These are phyloP conservation scores for Anastrepha ludens DNA, from an alignment of 1,140 invertebrate genomes.

Conservation along the genomic window DNA sequence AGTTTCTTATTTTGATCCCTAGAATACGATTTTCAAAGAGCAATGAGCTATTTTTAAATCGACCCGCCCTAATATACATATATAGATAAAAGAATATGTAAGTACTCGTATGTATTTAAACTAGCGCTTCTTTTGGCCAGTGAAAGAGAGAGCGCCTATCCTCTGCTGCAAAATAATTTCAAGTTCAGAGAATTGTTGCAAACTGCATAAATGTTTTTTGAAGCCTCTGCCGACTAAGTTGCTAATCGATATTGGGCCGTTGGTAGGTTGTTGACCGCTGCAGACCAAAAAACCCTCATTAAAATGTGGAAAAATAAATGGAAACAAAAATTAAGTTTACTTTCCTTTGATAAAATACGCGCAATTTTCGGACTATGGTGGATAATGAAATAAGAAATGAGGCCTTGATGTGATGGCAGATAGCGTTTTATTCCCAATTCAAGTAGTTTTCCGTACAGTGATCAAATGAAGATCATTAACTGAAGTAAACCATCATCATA, in stretches of 20 bases:
- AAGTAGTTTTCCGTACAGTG: too few relatives aligned
- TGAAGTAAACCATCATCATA: too few relatives aligned
- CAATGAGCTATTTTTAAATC: too few relatives aligned
- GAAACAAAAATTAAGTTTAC: not conserved
- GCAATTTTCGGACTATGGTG: not conserved
- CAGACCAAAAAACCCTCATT: too few relatives aligned
- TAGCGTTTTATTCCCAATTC: too few relatives aligned
- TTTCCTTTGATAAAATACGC: not conserved
- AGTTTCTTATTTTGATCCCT: too few relatives aligned
- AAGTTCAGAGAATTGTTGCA: constrained; percentile 49
- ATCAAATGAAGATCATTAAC: too few relatives aligned
- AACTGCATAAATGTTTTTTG: not conserved
- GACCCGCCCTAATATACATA: not conserved
- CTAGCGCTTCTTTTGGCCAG: constrained; percentile 13
- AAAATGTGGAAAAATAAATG: not conserved
- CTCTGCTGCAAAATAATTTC: constrained; percentile 4
- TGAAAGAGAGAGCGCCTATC: constrained; percentile 41
- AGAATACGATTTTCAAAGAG: too few relatives aligned
- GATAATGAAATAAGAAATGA: too few relatives aligned
- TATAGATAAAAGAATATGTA: not conserved
- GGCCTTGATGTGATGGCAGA: too few relatives aligned
- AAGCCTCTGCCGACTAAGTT: not conserved
- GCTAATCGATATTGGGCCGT: not conserved
- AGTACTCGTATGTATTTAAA: not conserved
- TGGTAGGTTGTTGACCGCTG: constrained; percentile 18